phyloP scores from a whole-genome alignment of 2,888 invertebrate genomes.

The Phrixothrix hirtus region DNA sequence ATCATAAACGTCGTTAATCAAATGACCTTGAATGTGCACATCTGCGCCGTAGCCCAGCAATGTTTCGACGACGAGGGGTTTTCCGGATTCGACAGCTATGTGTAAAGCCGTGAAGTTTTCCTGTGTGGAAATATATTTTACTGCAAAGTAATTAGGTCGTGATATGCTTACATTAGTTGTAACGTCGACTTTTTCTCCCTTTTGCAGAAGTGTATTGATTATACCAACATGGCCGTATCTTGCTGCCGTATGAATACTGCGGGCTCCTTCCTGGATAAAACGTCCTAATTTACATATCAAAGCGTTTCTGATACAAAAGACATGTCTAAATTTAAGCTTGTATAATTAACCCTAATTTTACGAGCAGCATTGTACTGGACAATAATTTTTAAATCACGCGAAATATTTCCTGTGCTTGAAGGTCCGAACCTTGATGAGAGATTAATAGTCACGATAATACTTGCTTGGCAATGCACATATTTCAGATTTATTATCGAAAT shows the following conservation, averaged over 20 bases:
- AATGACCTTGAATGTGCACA: conserved; percentile 82
- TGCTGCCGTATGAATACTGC: conserved; percentile 97
- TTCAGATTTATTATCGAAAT: neutral
- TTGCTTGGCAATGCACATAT: neutral
- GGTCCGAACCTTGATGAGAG: conserved; percentile 6
- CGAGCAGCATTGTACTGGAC: no score
- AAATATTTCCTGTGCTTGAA: conserved; percentile 4
- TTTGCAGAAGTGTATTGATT: conserved; percentile 91
- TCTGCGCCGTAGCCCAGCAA: conserved; percentile 95
- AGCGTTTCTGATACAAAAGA: no score
- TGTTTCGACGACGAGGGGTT: conserved; percentile 93
- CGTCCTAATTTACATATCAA: neutral
- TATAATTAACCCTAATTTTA: no score
- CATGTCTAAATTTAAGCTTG: no score
- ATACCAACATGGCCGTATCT: conserved; percentile 96
- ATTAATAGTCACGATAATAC: conserved; percentile 7
- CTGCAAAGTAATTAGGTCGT: conserved; percentile 15
- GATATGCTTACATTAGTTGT: conserved; percentile 80
- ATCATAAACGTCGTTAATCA: neutral
- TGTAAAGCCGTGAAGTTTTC: conserved; percentile 98
- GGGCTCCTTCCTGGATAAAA: conserved; percentile 78
- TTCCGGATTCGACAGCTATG: conserved; percentile 93
- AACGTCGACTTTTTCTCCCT: conserved; percentile 96
- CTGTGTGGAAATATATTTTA: conserved; percentile 57
- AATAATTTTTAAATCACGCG: conserved; percentile 18